These are phyloP conservation scores for Aegypius monachus DNA, from an alignment of 2,113 vertebrate genomes.

Conservation along the genomic window DNA sequence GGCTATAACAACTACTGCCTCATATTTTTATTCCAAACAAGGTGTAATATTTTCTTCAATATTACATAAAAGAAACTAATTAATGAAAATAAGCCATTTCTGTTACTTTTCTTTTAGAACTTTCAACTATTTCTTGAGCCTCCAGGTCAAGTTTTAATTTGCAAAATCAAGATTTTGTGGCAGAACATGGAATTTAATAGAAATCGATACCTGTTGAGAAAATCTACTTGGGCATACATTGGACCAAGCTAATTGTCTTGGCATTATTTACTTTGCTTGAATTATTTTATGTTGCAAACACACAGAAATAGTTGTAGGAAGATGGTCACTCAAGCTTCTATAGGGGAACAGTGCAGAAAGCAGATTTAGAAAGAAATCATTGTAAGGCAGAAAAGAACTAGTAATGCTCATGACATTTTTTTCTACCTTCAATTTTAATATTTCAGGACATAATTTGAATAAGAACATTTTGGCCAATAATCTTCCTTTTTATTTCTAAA, in stretches of 20 bases:
- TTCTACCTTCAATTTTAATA: background rate
- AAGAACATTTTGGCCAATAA: background rate
- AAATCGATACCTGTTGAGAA: background rate
- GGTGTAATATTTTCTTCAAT: background rate
- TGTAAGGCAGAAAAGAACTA: background rate
- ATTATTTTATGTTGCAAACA: background rate
- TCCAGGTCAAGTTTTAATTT: conserved; percentile 5
- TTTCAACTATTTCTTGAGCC: background rate
- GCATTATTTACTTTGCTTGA: background rate
- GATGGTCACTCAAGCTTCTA: background rate
- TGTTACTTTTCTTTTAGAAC: background rate
- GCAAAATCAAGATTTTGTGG: background rate
- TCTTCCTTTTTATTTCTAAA: background rate
- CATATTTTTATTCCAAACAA: background rate
- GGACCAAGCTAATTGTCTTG: background rate
- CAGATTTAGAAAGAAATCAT: background rate
- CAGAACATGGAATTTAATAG: background rate
- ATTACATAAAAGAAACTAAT: background rate
- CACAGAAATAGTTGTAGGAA: background rate
- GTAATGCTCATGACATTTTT: background rate
- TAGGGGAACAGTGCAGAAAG: background rate
- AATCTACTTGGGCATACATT: background rate
- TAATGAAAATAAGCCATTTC: conserved; percentile 34
- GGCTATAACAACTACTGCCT: background rate
- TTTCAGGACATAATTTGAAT: background rate